These are phyloP conservation scores for Hepsetus odoe DNA, from an alignment of 2,113 vertebrate genomes.

Conservation along the genomic window DNA sequence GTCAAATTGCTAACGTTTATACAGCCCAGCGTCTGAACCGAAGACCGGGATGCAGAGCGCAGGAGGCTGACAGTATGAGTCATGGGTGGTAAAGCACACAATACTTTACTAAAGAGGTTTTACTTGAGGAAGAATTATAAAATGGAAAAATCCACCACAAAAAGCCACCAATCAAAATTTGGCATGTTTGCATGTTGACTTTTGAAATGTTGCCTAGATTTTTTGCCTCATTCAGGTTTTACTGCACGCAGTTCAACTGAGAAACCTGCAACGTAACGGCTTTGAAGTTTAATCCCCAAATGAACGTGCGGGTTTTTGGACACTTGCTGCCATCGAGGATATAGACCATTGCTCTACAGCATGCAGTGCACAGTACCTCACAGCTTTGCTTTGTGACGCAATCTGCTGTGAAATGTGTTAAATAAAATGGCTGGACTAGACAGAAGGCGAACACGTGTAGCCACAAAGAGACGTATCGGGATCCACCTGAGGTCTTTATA, in stretches of 20 bases:
- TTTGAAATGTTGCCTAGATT: neutral
- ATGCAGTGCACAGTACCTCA: neutral
- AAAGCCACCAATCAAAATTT: neutral
- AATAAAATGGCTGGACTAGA: neutral
- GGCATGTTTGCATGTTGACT: neutral
- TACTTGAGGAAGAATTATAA: neutral
- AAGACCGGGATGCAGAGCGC: slow-evolving; percentile 7
- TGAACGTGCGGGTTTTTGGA: neutral
- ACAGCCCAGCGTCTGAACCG: neutral
- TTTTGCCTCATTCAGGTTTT: too few species aligned
- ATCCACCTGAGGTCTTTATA: neutral
- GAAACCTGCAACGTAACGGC: neutral
- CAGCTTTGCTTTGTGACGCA: neutral
- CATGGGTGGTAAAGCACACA: slow-evolving; percentile 9
- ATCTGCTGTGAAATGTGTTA: neutral
- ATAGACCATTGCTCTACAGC: neutral
- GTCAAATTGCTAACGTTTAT: neutral
- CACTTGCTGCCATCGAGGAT: neutral
- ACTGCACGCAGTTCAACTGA: neutral
- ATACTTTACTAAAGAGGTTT: slow-evolving; percentile 3
- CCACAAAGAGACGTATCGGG: neutral
- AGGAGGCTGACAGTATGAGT: slow-evolving; percentile 16
- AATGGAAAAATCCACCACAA: too few species aligned
- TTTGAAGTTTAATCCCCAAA: neutral
- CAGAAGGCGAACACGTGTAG: neutral